Percentiles rank a stretch among this genome's conserved stretches.
Evolutionary conservation across 1,140 invertebrate species (phyloP).

Genomic region (Pseudomyrmex dendroicus): DNA sequence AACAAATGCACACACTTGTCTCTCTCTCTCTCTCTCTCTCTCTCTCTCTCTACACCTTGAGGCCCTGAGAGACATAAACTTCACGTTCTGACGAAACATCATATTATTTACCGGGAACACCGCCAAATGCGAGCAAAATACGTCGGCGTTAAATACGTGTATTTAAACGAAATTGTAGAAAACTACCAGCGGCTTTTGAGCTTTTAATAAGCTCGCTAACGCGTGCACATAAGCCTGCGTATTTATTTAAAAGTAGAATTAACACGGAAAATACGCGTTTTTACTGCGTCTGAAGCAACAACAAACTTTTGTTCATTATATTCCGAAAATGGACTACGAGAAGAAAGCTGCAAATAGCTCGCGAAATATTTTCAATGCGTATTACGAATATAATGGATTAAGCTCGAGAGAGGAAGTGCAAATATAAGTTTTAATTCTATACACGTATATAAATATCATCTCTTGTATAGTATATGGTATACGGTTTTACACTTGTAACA

Average conservation of each 20-base stretch:
- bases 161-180: neutral
- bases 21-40: too few species aligned
- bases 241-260: neutral
- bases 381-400: conserved; percentile 3
- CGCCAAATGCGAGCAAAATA: too few species aligned
- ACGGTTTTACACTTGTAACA: too few species aligned
- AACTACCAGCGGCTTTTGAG: conserved; percentile 15
- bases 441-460: too few species aligned
- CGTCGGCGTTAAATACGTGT: neutral
- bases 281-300: neutral
- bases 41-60: too few species aligned
- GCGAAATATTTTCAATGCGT: neutral
- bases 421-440: neutral
- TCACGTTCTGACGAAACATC: too few species aligned
- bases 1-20: too few species aligned
- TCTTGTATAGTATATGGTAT: too few species aligned
- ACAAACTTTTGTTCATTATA: conserved; percentile 13
- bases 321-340: conserved; percentile 29
- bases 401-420: neutral
- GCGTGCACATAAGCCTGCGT: neutral
- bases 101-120: too few species aligned
- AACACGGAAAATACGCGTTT: conserved; percentile 2
- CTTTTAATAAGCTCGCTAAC: conserved; percentile 4
- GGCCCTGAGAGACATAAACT: too few species aligned
- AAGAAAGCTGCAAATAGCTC: neutral